Evolutionary conservation across 2,797 vertebrate genomes (phyloP).

Genomic region (Hypotaenidia okinawae): DNA sequence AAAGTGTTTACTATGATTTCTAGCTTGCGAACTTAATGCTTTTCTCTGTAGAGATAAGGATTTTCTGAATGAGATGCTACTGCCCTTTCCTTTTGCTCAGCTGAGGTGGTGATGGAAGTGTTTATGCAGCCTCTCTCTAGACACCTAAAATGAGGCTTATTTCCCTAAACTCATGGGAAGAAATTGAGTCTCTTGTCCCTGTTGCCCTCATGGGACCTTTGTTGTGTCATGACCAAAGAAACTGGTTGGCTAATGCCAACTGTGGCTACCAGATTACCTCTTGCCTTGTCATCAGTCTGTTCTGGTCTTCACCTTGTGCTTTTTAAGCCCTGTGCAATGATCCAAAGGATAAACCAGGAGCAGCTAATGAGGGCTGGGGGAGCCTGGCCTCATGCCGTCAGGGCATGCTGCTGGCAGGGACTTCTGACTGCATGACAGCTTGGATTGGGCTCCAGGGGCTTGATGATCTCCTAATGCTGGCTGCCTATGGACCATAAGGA

Average conservation of each 20-base stretch:
- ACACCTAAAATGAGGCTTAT: background rate
- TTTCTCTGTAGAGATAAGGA: background rate
- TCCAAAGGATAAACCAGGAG: background rate
- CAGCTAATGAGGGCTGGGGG: background rate
- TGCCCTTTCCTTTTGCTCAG: background rate
- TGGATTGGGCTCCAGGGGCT: background rate
- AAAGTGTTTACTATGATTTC: background rate
- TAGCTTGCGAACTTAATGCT: background rate
- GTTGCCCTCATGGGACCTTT: background rate
- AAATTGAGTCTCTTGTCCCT: background rate
- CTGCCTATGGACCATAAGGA: background rate
- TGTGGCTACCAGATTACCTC: background rate
- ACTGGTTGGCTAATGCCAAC: background rate
- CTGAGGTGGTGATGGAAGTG: background rate
- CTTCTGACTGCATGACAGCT: fast-evolving
- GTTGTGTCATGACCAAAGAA: background rate
- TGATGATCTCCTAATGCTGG: background rate
- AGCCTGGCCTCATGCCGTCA: background rate
- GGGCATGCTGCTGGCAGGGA: background rate
- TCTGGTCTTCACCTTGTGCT: background rate
- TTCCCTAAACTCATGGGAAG: background rate
- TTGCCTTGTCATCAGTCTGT: background rate
- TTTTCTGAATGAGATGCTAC: background rate
- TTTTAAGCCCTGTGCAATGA: background rate
- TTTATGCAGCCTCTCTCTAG: background rate